phyloP scores from a whole-genome alignment of 2,888 invertebrate species.

The Microchrysa polita region DNA sequence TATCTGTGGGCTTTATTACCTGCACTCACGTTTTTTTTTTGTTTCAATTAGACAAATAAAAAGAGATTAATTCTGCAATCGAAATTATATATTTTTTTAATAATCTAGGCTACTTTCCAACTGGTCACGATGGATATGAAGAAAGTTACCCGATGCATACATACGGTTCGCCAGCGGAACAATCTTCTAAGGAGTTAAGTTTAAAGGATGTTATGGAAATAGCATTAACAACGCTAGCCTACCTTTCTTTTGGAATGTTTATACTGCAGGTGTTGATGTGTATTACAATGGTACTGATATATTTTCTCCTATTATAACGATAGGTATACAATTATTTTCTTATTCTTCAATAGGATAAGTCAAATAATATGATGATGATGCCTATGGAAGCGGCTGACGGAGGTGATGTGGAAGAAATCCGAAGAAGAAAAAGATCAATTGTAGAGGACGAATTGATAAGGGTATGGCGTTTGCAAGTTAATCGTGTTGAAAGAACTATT shows the following conservation, averaged over 20 bases:
- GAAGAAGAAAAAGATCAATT: constrained; percentile 52
- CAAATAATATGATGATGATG: constrained; percentile 62
- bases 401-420: constrained; percentile 56
- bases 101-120: constrained; percentile 40
- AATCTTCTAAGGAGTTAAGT: constrained; percentile 67
- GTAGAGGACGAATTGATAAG: constrained; percentile 3
- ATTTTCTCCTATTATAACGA: neutral
- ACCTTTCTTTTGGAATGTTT: constrained; percentile 83
- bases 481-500: no score
- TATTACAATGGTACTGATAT: constrained; percentile 66
- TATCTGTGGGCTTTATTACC: no score
- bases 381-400: constrained; percentile 59
- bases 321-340: neutral
- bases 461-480: no score
- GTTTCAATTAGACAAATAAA: no score
- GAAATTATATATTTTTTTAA: no score
- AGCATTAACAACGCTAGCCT: constrained; percentile 82
- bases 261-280: constrained; percentile 82
- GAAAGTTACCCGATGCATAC: constrained; percentile 20
- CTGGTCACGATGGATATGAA: constrained; percentile 41
- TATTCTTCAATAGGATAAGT: constrained; percentile 54
- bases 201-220: constrained; percentile 81
- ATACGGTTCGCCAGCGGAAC: neutral
- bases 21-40: no score
- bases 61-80: no score